Evolutionary conservation across 2,888 invertebrate genomes (phyloP).

Genomic region (Clanis bilineata): DNA sequence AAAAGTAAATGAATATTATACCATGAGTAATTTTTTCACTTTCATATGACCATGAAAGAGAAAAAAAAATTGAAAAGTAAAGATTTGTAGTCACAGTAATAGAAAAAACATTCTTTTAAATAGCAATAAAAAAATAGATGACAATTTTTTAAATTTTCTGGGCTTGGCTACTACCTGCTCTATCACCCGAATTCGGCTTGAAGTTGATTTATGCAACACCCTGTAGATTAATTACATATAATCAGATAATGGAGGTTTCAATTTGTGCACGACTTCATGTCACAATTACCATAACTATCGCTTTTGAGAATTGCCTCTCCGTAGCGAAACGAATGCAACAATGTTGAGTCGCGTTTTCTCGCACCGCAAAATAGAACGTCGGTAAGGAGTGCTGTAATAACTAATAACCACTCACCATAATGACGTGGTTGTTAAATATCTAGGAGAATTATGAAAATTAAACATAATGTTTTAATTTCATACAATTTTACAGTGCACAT

Average conservation of each 20-base stretch:
- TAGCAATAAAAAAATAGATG: too few species aligned
- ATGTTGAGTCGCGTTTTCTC: conserved; percentile 19
- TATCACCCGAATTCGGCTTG: too few species aligned
- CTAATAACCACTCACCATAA: conserved; percentile 15
- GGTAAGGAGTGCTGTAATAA: conserved; percentile 15
- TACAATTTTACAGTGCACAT: conserved; percentile 24
- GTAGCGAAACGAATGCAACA: conserved; percentile 21
- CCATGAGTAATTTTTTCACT: too few species aligned
- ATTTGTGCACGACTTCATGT: conserved; percentile 12
- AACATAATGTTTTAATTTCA: conserved; percentile 14
- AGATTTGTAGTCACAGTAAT: too few species aligned
- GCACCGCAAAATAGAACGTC: conserved; percentile 16
- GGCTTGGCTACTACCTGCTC: too few species aligned
- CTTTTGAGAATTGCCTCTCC: conserved; percentile 13
- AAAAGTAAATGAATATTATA: too few species aligned
- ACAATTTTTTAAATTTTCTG: too few species aligned
- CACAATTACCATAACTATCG: conserved; percentile 13
- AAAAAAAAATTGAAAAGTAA: too few species aligned
- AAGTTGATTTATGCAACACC: too few species aligned
- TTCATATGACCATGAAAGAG: too few species aligned
- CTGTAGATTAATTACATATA: not conserved
- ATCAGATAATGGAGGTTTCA: not conserved
- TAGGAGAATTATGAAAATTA: conserved; percentile 14
- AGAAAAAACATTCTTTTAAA: too few species aligned
- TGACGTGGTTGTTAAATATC: conserved; percentile 15